Conservation (phyloP, 2,113 vertebrate species). For the Heterochromis multidens region DNA sequence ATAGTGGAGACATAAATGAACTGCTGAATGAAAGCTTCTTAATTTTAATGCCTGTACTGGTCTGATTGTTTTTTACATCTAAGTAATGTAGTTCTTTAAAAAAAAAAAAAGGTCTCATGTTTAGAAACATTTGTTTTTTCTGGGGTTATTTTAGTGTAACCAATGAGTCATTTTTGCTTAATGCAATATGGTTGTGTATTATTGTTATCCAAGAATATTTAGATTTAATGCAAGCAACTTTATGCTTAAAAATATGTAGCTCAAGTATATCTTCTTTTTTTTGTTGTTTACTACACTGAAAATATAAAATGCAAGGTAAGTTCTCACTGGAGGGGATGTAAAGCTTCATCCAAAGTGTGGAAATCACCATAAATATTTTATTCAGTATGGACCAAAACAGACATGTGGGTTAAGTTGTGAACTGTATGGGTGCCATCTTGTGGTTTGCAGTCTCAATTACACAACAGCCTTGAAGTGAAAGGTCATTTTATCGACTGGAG, state of each 20-base stretch:
- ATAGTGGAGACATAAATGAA: conserved; percentile 38
- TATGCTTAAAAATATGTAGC: not conserved
- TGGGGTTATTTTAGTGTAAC: not conserved
- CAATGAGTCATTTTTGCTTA: not conserved
- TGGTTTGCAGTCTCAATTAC: conserved; percentile 57
- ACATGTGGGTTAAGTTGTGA: not conserved
- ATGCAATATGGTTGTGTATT: not conserved
- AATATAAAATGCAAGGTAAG: not conserved
- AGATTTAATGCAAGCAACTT: not conserved
- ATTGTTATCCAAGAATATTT: not conserved
- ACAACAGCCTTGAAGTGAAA: not conserved
- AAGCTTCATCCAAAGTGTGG: not conserved
- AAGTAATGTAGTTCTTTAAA: not conserved
- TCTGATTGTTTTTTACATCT: not conserved
- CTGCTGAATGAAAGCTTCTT: not conserved
- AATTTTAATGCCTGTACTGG: not conserved
- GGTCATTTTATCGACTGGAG: not conserved
- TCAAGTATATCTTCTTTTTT: not conserved
- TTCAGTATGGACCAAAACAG: not conserved
- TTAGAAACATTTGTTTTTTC: not conserved
- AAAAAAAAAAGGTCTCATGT: not conserved
- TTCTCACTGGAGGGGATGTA: not conserved
- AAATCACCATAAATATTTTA: not conserved
- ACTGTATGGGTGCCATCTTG: conserved; percentile 70
- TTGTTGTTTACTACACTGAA: not conserved